These are phyloP conservation scores for Tipula unca DNA, from an alignment of 2,888 invertebrate genomes.

Conservation along the genomic window DNA sequence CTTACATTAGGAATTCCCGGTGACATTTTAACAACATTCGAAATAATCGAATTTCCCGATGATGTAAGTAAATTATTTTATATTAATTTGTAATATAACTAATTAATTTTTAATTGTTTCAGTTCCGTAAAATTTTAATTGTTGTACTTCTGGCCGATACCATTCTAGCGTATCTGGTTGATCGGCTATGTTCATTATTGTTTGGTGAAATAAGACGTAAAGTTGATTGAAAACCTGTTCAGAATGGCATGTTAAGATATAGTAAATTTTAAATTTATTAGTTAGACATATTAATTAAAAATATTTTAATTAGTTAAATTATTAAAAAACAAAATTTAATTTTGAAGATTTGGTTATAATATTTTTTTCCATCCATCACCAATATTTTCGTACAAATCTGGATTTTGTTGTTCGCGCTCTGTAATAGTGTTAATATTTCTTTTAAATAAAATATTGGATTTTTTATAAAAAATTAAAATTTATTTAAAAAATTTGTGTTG, in stretches of 20 bases:
- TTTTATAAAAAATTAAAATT: no score
- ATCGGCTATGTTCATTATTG: conserved; percentile 74
- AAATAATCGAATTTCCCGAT: conserved; percentile 87
- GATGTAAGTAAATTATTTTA: conserved; percentile 56
- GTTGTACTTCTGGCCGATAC: conserved; percentile 79
- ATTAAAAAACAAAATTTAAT: not conserved
- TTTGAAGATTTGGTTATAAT: not conserved
- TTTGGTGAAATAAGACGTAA: conserved; percentile 69
- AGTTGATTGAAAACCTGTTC: conserved; percentile 27
- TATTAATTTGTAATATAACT: not conserved
- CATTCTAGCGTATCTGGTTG: conserved; percentile 73
- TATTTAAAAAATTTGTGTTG: not conserved
- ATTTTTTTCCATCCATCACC: not conserved
- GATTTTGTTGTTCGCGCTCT: not conserved
- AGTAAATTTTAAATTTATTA: conserved; percentile 8
- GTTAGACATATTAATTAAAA: not conserved
- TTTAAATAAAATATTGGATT: not conserved
- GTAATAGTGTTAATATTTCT: not conserved
- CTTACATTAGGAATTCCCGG: conserved; percentile 80
- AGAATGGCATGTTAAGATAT: not conserved
- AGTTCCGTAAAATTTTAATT: conserved; percentile 85
- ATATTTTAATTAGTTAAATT: not conserved
- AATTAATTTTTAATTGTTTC: conserved; percentile 40
- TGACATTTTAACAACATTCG: conserved; percentile 80
- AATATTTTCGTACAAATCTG: not conserved